Evolutionary conservation across 2,113 vertebrate genomes (phyloP).

Genomic region (Coryphaenoides rupestris): DNA sequence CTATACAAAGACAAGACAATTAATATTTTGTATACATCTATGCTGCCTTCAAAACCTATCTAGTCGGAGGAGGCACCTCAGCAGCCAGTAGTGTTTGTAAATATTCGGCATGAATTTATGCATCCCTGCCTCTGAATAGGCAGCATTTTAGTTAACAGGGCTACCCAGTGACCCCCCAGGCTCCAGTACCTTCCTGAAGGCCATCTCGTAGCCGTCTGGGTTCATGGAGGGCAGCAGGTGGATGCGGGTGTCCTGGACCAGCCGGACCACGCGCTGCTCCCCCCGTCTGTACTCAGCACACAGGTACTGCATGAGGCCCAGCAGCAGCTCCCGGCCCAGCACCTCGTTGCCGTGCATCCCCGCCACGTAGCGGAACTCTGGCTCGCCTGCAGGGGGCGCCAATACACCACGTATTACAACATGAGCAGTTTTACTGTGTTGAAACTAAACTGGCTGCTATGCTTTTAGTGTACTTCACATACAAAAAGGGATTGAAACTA

Average conservation of each 20-base stretch:
- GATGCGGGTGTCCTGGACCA: slow-evolving; percentile 84
- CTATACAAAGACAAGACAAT: no score
- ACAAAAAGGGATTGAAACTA: no score
- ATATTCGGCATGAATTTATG: no score
- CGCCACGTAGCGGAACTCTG: slow-evolving; percentile 93
- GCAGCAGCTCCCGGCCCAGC: slow-evolving; percentile 87
- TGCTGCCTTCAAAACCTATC: no score
- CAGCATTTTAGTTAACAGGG: no score
- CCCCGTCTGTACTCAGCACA: slow-evolving; percentile 83
- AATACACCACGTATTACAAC: not conserved
- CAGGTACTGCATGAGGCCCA: slow-evolving; percentile 92
- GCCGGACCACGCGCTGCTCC: slow-evolving; percentile 77
- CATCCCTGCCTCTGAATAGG: no score
- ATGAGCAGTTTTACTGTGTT: no score
- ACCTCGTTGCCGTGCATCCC: slow-evolving; percentile 97
- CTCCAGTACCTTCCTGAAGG: slow-evolving; percentile 83
- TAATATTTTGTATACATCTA: no score
- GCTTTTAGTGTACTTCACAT: no score
- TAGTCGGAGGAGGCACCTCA: no score
- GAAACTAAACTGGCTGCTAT: no score
- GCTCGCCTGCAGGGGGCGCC: slow-evolving; percentile 90
- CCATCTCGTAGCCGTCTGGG: slow-evolving; percentile 89
- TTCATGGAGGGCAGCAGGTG: slow-evolving; percentile 96
- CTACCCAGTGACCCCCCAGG: not conserved
- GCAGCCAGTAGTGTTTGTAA: no score